phyloP scores from a whole-genome alignment of 2,113 vertebrate genomes.

The Madoqua kirkii region DNA sequence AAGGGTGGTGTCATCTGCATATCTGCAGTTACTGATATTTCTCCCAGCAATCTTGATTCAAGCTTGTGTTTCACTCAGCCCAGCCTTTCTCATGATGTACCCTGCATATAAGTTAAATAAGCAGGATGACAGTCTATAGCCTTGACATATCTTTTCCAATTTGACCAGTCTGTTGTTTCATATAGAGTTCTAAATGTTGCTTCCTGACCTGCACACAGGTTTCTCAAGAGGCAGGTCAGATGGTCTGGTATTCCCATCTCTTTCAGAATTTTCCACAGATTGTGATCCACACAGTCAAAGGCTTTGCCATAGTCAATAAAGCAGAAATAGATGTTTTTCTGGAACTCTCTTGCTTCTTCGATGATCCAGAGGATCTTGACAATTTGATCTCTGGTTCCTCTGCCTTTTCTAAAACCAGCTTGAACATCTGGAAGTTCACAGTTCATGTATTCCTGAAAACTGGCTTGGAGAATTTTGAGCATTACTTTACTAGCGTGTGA shows the following conservation, averaged over 20 bases:
- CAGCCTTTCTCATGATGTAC: neutral
- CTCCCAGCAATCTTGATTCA: neutral
- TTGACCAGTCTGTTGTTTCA: neutral
- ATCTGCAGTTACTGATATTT: neutral
- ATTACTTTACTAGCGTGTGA: fast-evolving
- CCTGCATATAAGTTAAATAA: too few relatives aligned
- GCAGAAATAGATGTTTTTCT: neutral
- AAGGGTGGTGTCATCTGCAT: neutral
- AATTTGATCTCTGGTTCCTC: neutral
- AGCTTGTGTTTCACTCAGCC: neutral
- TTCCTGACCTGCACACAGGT: neutral
- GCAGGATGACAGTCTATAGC: neutral
- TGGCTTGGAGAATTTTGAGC: neutral
- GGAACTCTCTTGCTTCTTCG: neutral
- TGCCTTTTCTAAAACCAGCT: neutral
- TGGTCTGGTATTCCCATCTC: neutral
- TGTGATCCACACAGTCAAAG: neutral
- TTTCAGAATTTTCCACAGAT: neutral
- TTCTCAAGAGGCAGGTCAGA: neutral
- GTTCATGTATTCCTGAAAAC: neutral
- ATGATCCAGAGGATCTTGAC: neutral
- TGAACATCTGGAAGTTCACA: neutral
- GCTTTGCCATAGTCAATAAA: neutral
- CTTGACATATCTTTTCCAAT: neutral
- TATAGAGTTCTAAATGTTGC: neutral